Evolutionary conservation across 2,113 vertebrate genomes (phyloP).

Genomic region (Epinephelus cyanopodus): DNA sequence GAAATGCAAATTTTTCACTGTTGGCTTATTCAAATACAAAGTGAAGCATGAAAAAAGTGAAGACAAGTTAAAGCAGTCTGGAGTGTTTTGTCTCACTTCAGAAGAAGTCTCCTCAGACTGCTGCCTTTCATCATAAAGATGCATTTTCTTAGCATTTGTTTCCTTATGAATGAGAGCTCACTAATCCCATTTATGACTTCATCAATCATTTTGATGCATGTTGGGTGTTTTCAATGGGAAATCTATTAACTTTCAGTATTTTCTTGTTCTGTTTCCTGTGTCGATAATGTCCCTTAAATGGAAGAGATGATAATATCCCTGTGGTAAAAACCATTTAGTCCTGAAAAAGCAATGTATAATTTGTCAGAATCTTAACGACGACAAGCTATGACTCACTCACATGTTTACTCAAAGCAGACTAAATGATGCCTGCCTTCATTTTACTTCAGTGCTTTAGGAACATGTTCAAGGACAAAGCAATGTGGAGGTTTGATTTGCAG

Average conservation of each 20-base stretch:
- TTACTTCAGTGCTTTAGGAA: slow-evolving; percentile 23
- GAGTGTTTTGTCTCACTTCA: background rate
- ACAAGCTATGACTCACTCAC: slow-evolving; percentile 39
- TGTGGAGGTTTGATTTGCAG: slow-evolving; percentile 51
- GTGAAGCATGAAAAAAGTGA: background rate
- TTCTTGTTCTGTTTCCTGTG: slow-evolving; percentile 3
- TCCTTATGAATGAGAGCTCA: slow-evolving; percentile 2
- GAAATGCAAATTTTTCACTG: background rate
- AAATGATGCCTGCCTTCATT: slow-evolving; percentile 50
- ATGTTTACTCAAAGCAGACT: slow-evolving; percentile 46
- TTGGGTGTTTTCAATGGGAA: slow-evolving; percentile 15
- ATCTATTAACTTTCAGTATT: slow-evolving; percentile 19
- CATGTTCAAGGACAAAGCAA: slow-evolving; percentile 55
- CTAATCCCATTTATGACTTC: slow-evolving; percentile 21
- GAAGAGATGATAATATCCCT: slow-evolving; percentile 23
- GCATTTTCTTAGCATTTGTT: background rate
- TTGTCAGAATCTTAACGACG: slow-evolving; percentile 27
- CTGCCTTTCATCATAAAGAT: slow-evolving; percentile 16
- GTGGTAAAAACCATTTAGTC: slow-evolving; percentile 22
- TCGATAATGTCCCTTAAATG: slow-evolving; percentile 24
- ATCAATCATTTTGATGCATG: slow-evolving; percentile 39
- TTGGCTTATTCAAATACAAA: background rate
- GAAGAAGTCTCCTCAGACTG: slow-evolving; percentile 15
- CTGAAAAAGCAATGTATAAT: slow-evolving; percentile 8
- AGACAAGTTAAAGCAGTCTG: background rate